These are phyloP conservation scores for Sander vitreus DNA, from an alignment of 2,113 vertebrate species.

Conservation along the genomic window DNA sequence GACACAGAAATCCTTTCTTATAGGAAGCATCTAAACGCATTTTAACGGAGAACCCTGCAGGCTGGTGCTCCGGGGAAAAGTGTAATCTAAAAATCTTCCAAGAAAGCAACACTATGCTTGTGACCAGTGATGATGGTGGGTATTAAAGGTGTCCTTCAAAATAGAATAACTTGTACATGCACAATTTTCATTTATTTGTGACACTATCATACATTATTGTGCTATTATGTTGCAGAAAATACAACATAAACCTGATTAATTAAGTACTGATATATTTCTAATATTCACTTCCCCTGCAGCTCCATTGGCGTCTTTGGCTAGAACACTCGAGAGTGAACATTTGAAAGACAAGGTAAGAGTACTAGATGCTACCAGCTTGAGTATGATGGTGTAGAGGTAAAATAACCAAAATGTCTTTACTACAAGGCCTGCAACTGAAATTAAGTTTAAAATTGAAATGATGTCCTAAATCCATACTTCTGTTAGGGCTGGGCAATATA, in stretches of 20 bases:
- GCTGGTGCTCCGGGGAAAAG: constrained; percentile 24
- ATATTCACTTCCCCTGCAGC: constrained; percentile 45
- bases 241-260: background rate
- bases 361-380: background rate
- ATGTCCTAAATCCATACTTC: background rate
- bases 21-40: constrained; percentile 49
- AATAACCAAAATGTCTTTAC: background rate
- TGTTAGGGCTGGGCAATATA: too few species aligned
- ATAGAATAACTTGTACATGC: background rate
- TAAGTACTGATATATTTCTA: background rate
- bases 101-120: background rate
- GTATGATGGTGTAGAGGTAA: background rate
- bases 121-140: constrained; percentile 56
- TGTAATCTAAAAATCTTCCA: constrained; percentile 70
- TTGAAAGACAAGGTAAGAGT: constrained; percentile 64
- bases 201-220: background rate
- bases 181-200: background rate
- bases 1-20: constrained; percentile 4
- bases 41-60: background rate
- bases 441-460: background rate
- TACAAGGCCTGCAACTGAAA: background rate
- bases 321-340: constrained; percentile 12
- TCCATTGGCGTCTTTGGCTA: background rate
- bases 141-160: background rate
- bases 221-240: background rate